These are phyloP conservation scores for Halcyon smyrnensis DNA, from an alignment of 2,797 vertebrate genomes.

Conservation along the genomic window DNA sequence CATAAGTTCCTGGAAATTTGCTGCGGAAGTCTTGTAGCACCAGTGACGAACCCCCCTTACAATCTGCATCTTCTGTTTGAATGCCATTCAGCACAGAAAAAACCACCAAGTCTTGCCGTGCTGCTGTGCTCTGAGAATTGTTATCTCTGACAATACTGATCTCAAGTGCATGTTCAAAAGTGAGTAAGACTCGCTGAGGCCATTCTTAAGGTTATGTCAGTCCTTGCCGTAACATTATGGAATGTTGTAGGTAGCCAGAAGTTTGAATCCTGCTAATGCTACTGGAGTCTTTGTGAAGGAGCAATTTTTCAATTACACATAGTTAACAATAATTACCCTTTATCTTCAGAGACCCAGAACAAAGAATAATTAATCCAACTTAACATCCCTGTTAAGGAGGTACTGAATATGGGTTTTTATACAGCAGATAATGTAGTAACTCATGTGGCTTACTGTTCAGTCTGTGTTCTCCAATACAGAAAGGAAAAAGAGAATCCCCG, in stretches of 20 bases:
- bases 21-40: background rate
- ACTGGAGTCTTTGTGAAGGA: constrained; percentile 4
- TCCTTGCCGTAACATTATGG: background rate
- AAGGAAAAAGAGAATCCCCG: background rate
- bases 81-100: background rate
- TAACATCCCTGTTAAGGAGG: background rate
- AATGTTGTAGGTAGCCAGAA: background rate
- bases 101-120: accelerated
- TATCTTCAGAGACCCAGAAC: constrained; percentile 57
- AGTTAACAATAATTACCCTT: constrained; percentile 58
- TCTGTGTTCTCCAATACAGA: background rate
- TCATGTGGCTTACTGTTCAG: background rate
- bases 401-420: background rate
- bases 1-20: background rate
- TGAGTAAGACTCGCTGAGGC: background rate
- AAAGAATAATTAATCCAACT: constrained; percentile 61
- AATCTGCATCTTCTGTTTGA: background rate
- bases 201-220: background rate
- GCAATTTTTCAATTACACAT: constrained; percentile 52
- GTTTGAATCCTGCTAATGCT: background rate
- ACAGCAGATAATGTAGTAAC: background rate
- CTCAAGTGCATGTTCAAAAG: background rate
- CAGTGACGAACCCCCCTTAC: background rate
- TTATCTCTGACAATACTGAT: background rate
- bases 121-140: background rate